A percentile compares a stretch with the other conserved stretches of the same genome.
phyloP scores from a whole-genome alignment of 2,888 invertebrate species.

The Cinara cedri region DNA sequence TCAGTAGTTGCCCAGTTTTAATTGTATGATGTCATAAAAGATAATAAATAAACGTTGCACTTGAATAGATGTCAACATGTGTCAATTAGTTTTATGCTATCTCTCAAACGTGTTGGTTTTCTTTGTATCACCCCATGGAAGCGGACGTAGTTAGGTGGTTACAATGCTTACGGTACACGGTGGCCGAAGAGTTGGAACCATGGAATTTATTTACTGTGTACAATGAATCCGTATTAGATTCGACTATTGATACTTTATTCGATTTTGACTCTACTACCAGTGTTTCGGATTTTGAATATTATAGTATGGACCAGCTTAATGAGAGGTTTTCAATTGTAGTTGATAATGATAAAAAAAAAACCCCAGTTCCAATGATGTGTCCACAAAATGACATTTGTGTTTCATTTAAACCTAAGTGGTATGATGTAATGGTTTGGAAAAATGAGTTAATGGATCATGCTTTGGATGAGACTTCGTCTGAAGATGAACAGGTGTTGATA shows the following conservation, averaged over 20 bases:
- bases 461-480: slow-evolving; percentile 6
- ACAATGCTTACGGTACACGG: slow-evolving; percentile 34
- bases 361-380: background rate
- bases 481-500: slow-evolving; percentile 28
- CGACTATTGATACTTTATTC: background rate
- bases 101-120: slow-evolving; percentile 1
- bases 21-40: slow-evolving; percentile 41
- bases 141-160: slow-evolving; percentile 49
- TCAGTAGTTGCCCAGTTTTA: slow-evolving; percentile 14
- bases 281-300: slow-evolving; percentile 46
- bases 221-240: background rate
- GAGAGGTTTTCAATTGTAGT: background rate
- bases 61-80: slow-evolving; percentile 33
- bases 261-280: slow-evolving; percentile 28
- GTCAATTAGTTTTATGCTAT: slow-evolving; percentile 35
- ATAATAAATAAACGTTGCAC: slow-evolving; percentile 40
- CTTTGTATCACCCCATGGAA: slow-evolving; percentile 25
- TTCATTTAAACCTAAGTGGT: slow-evolving; percentile 14
- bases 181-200: slow-evolving; percentile 14
- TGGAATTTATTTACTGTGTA: background rate
- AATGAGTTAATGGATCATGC: slow-evolving; percentile 23
- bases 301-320: background rate
- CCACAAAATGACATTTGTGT: background rate
- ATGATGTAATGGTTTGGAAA: slow-evolving; percentile 29
- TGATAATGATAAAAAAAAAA: background rate